Conservation (phyloP, 2,797 vertebrate species). For the Spinus olivaceus region DNA sequence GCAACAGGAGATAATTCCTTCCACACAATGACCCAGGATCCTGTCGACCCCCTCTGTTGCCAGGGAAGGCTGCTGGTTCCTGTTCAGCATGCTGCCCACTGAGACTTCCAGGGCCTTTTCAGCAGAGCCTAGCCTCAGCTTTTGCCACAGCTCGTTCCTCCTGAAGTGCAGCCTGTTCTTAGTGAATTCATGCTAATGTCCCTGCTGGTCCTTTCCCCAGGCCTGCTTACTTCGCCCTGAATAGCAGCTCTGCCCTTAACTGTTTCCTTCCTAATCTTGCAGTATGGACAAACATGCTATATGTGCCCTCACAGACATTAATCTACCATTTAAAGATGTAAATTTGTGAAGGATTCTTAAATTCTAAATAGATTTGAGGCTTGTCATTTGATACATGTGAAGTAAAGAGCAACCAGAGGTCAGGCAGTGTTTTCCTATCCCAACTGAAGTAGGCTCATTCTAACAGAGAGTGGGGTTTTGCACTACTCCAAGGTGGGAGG, state of each 20-base stretch:
- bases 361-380: background rate
- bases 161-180: background rate
- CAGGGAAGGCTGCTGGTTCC: background rate
- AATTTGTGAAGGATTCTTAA: background rate
- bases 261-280: background rate
- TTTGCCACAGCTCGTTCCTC: background rate
- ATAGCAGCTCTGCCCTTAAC: background rate
- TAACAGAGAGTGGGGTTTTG: background rate
- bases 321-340: background rate
- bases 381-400: background rate
- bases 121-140: background rate
- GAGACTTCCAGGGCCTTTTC: background rate
- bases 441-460: background rate
- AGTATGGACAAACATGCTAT: accelerated
- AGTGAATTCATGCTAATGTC: background rate
- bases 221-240: background rate
- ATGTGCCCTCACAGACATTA: background rate
- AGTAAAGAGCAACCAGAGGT: background rate
- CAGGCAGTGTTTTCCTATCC: background rate
- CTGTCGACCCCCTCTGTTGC: accelerated
- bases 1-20: background rate
- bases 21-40: background rate
- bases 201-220: background rate
- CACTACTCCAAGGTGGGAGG: background rate
- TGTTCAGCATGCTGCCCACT: background rate